phyloP scores from a whole-genome alignment of 2,888 invertebrate genomes.

The Scotopteryx bipunctaria region DNA sequence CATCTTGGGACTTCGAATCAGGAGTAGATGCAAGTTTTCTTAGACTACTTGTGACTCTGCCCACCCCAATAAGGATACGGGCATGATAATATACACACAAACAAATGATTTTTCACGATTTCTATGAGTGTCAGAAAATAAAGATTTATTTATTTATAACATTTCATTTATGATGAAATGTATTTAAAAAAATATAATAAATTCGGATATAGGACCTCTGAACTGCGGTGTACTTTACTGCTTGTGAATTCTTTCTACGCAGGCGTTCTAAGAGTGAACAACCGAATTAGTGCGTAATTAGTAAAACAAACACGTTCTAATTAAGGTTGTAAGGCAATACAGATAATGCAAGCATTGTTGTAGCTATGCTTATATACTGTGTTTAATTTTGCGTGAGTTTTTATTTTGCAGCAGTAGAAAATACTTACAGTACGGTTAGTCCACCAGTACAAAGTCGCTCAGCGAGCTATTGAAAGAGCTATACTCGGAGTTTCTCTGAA shows the following conservation, averaged over 20 bases:
- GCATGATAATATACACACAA: no score
- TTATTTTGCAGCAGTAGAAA: background rate
- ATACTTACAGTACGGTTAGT: background rate
- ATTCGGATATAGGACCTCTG: background rate
- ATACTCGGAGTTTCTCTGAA: no score
- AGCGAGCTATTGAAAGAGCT: no score
- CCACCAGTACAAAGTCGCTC: no score
- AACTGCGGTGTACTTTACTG: constrained; percentile 5
- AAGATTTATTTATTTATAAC: no score
- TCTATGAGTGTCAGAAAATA: no score
- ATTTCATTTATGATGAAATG: no score
- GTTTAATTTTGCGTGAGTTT: constrained; percentile 1
- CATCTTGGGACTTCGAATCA: no score
- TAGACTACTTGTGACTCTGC: no score
- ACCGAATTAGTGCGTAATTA: constrained; percentile 45
- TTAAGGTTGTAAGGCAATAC: constrained; percentile 38
- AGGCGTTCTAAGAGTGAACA: constrained; percentile 29
- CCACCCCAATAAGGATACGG: no score
- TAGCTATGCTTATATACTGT: constrained; percentile 6
- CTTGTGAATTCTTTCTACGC: constrained; percentile 20
- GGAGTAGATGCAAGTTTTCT: no score
- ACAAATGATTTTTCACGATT: no score
- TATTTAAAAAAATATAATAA: background rate
- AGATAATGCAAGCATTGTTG: constrained; percentile 1
- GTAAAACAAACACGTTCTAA: constrained; percentile 45